phyloP scores from a whole-genome alignment of 92 coral and sea anemone genomes.

The Meandrina meandrites region DNA sequence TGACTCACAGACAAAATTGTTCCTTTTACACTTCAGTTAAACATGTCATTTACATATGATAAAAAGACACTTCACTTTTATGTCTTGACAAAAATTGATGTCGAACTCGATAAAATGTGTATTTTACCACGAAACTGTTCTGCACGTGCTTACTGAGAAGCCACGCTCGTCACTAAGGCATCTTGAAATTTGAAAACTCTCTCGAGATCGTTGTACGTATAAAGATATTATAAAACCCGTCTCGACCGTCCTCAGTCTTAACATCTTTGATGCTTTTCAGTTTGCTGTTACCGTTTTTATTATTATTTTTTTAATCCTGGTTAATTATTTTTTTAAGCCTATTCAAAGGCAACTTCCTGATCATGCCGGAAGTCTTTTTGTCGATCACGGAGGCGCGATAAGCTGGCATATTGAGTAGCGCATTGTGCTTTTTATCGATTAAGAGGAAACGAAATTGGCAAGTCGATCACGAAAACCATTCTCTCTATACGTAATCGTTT shows the following conservation, averaged over 20 bases:
- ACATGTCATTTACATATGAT: neutral
- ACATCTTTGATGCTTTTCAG: too few species aligned
- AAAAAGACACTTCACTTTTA: neutral
- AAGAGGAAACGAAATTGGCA: neutral
- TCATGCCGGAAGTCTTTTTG: slow-evolving; percentile 3
- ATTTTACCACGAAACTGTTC: neutral
- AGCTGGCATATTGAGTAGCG: neutral
- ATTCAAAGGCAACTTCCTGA: neutral
- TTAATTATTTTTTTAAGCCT: too few species aligned
- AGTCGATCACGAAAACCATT: neutral
- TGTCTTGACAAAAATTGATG: neutral
- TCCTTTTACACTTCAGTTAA: neutral
- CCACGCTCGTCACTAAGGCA: too few species aligned
- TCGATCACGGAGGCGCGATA: neutral
- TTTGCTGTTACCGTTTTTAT: neutral
- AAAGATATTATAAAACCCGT: too few species aligned
- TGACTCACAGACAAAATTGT: neutral
- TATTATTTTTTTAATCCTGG: too few species aligned
- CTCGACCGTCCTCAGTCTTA: neutral
- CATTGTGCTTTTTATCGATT: neutral
- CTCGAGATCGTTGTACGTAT: too few species aligned
- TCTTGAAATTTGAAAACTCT: too few species aligned
- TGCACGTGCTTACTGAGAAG: neutral
- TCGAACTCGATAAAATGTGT: neutral
- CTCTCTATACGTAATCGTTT: neutral